These are phyloP conservation scores for Hoplostethus atlanticus DNA, from an alignment of 2,797 vertebrate genomes.

Conservation along the genomic window DNA sequence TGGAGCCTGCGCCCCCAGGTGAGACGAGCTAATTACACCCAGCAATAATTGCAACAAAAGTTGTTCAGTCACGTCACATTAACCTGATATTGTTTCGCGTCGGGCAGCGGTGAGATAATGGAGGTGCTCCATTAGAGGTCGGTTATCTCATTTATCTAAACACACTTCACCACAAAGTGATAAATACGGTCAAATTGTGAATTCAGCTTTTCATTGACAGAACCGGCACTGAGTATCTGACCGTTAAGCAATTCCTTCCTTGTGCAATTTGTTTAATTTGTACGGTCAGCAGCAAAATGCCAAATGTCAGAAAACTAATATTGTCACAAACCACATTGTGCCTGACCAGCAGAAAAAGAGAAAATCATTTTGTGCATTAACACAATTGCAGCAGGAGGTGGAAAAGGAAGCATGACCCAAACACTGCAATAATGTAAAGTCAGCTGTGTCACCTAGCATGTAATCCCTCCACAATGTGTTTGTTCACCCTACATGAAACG, in stretches of 20 bases:
- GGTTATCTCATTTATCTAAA: constrained; percentile 40
- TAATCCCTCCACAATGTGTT: background rate
- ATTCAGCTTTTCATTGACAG: constrained; percentile 56
- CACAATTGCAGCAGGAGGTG: constrained; percentile 44
- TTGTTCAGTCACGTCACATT: constrained; percentile 70
- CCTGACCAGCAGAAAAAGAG: constrained; percentile 67
- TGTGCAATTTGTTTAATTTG: constrained; percentile 16
- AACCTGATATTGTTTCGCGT: constrained; percentile 47
- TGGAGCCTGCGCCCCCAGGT: constrained; percentile 45
- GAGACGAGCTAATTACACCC: constrained; percentile 68
- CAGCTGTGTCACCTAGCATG: constrained; percentile 52
- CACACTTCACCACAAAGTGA: constrained; percentile 18
- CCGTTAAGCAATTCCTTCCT: constrained; percentile 36
- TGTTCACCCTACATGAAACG: constrained; percentile 20
- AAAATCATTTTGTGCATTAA: constrained; percentile 48
- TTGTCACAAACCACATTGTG: constrained; percentile 62
- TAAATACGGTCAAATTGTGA: constrained; percentile 46
- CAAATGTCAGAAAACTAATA: constrained; percentile 48
- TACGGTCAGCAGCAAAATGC: background rate
- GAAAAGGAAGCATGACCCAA: constrained; percentile 39
- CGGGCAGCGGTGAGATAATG: constrained; percentile 25
- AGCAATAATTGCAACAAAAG: constrained; percentile 55
- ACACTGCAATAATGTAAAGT: constrained; percentile 55
- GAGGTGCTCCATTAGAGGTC: constrained; percentile 10
- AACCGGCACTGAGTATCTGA: constrained; percentile 8